Conservation (phyloP, 1,140 invertebrate species). For the Atta cephalotes region DNA sequence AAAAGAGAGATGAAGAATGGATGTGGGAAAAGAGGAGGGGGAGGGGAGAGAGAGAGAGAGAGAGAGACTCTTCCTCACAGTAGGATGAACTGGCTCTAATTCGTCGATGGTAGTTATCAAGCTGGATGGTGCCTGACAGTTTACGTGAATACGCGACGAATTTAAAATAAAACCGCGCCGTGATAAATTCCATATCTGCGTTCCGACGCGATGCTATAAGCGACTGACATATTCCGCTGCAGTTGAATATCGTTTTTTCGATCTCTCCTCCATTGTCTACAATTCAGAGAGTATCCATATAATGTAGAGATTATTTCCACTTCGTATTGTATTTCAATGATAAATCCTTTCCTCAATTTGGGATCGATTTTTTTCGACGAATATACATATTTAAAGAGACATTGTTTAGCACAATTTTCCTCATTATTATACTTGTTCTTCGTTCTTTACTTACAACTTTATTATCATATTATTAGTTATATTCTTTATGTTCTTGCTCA, state of each 20-base stretch:
- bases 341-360: not conserved
- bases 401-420: not conserved
- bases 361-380: not conserved
- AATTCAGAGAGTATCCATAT: constrained; percentile 29
- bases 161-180: constrained; percentile 72
- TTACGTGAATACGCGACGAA: constrained; percentile 72
- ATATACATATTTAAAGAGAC: not conserved
- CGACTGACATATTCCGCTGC: constrained; percentile 64
- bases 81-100: constrained; percentile 69
- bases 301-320: constrained; percentile 28
- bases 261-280: constrained; percentile 23
- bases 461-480: too few species aligned
- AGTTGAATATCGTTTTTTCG: constrained; percentile 44
- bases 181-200: constrained; percentile 66
- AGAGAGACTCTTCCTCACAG: constrained; percentile 34
- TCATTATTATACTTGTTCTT: not conserved
- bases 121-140: constrained; percentile 69
- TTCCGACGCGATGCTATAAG: constrained; percentile 59
- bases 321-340: constrained; percentile 7
- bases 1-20: not conserved
- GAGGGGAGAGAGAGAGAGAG: not conserved
- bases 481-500: too few species aligned
- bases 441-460: too few species aligned
- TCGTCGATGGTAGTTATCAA: constrained; percentile 68
- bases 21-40: not conserved